Base-by-base conservation (phyloP, 2,113 vertebrate genomes). In the Apaloderma vittatum region DNA sequence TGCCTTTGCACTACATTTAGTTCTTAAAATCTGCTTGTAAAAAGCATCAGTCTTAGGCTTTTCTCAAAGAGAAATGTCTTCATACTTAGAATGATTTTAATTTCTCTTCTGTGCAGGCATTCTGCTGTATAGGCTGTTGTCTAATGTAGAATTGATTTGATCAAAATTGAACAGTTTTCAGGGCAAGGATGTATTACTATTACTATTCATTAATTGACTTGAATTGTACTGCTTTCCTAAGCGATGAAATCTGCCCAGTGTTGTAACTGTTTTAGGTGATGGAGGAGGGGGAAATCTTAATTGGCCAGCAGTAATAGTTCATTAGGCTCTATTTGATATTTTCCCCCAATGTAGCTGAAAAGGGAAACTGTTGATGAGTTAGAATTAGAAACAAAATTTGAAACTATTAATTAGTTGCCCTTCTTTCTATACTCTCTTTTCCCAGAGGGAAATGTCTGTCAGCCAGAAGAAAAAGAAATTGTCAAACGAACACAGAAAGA, bases 321-420 rank as follows among this genome's bases (percentile, higher is more conserved):
- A 89, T 93, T 65, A 96, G 55, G 90, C 32, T 77, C 51, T 79
- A 84, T 78, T 54, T 73, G 48, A 36, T 88, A 57, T 57, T 86
- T 63, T 52, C 26, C 66, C 87, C 57, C 77, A 77, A 86, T 11
- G 23, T 29, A 78, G 57, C 36, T 76, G 40, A 93, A 97, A 96
- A 97, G 32, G 21, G 86, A 95, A 76, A 82, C 79, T 82, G 72
- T 9, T 11, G 85, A 80, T 71, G 70, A 96, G 59, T 78, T 78
- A 91, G 71, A 94, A 96, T 95, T 80, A 87, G 62, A 92, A 86
- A 89, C 61, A 95, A 74, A 77, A 66, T 90, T 75, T 86, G 70
- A 18, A 92, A 92, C 32, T 73, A 73, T 95, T 96, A 97, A 97
- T 97, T 97, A 97, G 83, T 21, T 93, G 71, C 59, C n/a, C 71